These are phyloP conservation scores for Plebejus melissa DNA, from an alignment of 2,888 invertebrate species.

Conservation along the genomic window DNA sequence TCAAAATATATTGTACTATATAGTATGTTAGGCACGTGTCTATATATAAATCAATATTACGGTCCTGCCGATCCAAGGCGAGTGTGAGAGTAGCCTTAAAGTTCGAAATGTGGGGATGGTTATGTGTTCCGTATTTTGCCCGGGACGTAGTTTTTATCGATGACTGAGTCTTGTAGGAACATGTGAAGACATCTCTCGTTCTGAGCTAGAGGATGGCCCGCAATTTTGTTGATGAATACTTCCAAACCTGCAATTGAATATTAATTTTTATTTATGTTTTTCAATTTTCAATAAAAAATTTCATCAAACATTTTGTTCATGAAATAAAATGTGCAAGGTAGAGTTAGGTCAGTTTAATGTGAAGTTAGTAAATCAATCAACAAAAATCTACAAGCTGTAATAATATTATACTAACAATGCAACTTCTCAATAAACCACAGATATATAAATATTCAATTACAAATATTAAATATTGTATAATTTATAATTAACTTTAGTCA, in stretches of 20 bases:
- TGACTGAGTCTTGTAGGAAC: slow-evolving; percentile 98
- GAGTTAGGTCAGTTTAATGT: too few species aligned
- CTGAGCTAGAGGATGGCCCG: slow-evolving; percentile 98
- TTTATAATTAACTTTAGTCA: neutral
- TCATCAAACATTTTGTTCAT: neutral
- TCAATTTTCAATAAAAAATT: neutral
- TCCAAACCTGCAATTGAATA: slow-evolving; percentile 83
- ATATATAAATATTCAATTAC: slow-evolving; percentile 7
- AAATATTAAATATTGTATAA: neutral
- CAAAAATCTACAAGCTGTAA: neutral
- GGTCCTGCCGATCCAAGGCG: slow-evolving; percentile 29
- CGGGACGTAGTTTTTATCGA: slow-evolving; percentile 99
- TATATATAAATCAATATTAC: slow-evolving; percentile 23
- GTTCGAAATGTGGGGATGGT: slow-evolving; percentile 43
- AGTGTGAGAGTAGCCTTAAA: slow-evolving; percentile 48
- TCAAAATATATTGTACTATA: slow-evolving; percentile 23
- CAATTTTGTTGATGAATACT: slow-evolving; percentile 99
- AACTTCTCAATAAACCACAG: neutral
- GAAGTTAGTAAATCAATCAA: too few species aligned
- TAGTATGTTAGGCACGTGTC: slow-evolving; percentile 28
- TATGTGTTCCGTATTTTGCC: slow-evolving; percentile 99
- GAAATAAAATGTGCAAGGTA: too few species aligned
- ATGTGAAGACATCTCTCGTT: slow-evolving; percentile 99
- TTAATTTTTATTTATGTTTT: neutral
- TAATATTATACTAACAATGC: neutral